Percentiles rank a stretch among this genome's conserved stretches.
These are phyloP conservation scores for Lasius fuliginosus DNA, from an alignment of 2,888 invertebrate species.

Conservation along the genomic window DNA sequence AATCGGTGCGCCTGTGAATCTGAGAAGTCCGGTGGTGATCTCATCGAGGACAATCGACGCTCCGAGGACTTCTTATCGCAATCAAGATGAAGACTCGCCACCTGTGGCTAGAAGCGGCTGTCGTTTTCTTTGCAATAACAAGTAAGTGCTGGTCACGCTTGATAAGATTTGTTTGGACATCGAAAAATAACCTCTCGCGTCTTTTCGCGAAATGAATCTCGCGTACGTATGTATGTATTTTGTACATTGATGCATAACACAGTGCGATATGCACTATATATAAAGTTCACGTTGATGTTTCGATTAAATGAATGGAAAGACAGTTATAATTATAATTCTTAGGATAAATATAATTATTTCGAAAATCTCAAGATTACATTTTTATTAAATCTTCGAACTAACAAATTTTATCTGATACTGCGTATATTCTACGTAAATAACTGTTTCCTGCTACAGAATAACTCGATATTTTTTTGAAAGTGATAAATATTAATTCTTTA, in stretches of 20 bases:
- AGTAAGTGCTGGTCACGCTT: constrained; percentile 73
- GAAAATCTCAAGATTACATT: background rate
- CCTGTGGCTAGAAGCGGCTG: constrained; percentile 79
- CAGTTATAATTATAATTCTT: too few relatives aligned
- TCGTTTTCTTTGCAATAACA: constrained; percentile 76
- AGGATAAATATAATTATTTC: background rate
- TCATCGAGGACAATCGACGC: background rate
- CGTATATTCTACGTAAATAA: background rate
- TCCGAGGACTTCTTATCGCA: background rate
- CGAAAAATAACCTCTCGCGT: background rate
- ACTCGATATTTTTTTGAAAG: too few relatives aligned
- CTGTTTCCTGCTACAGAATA: background rate
- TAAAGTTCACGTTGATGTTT: background rate
- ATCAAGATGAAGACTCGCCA: constrained; percentile 76
- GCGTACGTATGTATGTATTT: background rate
- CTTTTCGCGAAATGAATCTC: constrained; percentile 9
- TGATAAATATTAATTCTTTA: background rate
- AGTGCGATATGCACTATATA: constrained; percentile 43
- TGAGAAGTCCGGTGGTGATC: background rate
- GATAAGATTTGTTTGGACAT: background rate
- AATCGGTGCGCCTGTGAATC: constrained; percentile 45
- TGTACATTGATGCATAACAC: constrained; percentile 57
- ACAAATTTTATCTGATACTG: background rate
- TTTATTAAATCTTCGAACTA: background rate
- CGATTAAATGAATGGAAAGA: background rate